These are phyloP conservation scores for Geotrypetes seraphini DNA, from an alignment of 2,797 vertebrate genomes.

Conservation along the genomic window DNA sequence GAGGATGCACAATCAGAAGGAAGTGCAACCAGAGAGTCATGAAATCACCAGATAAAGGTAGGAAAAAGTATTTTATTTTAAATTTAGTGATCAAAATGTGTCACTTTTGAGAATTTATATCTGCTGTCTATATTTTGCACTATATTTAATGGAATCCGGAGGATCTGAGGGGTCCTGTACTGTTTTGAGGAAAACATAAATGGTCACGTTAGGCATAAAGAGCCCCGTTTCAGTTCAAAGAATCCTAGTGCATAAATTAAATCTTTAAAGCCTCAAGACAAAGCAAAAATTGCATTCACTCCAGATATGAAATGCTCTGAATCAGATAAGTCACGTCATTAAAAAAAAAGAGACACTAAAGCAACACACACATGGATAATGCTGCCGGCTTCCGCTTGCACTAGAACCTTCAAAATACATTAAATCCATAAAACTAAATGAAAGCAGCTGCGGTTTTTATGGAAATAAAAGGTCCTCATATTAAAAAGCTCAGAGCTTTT, in stretches of 20 bases:
- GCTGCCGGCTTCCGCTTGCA: constrained; percentile 27
- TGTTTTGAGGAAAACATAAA: no score
- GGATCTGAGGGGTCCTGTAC: no score
- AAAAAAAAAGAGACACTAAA: constrained; percentile 40
- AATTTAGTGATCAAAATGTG: no score
- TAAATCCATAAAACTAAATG: constrained; percentile 60
- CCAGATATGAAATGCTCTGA: constrained; percentile 28
- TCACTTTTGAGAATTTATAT: no score
- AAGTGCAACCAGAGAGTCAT: no score
- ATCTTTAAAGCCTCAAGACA: constrained; percentile 38
- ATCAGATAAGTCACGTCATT: constrained; percentile 41
- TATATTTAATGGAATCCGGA: no score
- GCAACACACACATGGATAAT: constrained; percentile 41
- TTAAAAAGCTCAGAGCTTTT: constrained; percentile 51
- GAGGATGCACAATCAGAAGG: no score
- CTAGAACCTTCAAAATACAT: constrained; percentile 45
- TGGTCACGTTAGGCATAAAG: no score
- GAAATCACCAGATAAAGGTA: no score
- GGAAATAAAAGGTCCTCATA: constrained; percentile 55
- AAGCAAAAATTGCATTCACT: constrained; percentile 40
- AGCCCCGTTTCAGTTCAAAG: constrained; percentile 29
- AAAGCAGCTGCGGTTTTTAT: constrained; percentile 56
- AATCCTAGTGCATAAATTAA: constrained; percentile 42
- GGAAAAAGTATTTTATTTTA: no score
- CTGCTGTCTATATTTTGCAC: no score